Conservation (phyloP, 2,797 vertebrate species). For the Chaetodon trifasciatus region DNA sequence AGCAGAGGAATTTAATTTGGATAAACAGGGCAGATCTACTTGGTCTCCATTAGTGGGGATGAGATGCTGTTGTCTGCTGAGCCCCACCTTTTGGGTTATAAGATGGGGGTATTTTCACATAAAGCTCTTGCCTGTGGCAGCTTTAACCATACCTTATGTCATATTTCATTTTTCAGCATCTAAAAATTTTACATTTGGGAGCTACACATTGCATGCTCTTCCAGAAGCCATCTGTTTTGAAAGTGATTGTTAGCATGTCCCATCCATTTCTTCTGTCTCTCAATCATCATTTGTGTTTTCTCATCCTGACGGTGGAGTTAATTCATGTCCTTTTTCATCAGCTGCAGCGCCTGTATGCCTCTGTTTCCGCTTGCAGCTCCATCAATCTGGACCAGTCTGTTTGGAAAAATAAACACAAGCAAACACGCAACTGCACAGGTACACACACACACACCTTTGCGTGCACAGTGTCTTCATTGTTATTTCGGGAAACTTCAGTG, state of each 20-base stretch:
- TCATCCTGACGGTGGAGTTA: constrained; percentile 11
- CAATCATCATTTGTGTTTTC: constrained; percentile 36
- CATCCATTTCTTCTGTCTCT: constrained; percentile 40
- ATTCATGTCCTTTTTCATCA: constrained; percentile 32
- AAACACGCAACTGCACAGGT: neutral
- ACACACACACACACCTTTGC: constrained; percentile 4
- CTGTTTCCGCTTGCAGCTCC: constrained; percentile 24
- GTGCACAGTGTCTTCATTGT: constrained; percentile 43
- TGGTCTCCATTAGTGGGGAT: constrained; percentile 26
- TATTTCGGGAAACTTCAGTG: constrained; percentile 51
- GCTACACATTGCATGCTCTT: neutral
- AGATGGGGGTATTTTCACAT: constrained; percentile 8
- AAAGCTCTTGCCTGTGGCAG: neutral
- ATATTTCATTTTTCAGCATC: constrained; percentile 18
- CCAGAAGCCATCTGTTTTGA: constrained; percentile 23
- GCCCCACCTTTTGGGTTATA: constrained; percentile 18
- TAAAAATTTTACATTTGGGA: constrained; percentile 6
- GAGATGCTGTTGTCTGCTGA: constrained; percentile 33
- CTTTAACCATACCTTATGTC: neutral
- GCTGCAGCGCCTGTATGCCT: constrained; percentile 7
- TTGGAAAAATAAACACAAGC: constrained; percentile 35
- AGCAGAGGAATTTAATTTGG: constrained; percentile 41
- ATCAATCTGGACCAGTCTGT: constrained; percentile 29
- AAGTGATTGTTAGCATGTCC: constrained; percentile 17
- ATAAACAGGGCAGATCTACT: constrained; percentile 40